These are phyloP conservation scores for Hapalemur alaotrensis DNA, from an alignment of 2,797 vertebrate species.

Conservation along the genomic window DNA sequence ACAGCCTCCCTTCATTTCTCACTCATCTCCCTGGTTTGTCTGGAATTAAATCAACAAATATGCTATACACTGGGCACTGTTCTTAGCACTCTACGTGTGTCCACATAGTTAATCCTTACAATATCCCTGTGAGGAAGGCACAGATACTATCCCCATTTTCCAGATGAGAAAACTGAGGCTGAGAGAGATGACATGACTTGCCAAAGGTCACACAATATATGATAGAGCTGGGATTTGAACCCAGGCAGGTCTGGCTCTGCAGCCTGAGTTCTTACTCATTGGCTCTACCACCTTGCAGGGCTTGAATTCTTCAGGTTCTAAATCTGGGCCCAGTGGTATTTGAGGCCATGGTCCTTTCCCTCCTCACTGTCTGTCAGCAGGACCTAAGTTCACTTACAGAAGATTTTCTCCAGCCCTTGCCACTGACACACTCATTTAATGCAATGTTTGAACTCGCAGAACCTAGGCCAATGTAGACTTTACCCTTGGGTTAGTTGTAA, in stretches of 20 bases:
- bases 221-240: neutral
- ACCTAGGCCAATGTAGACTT: neutral
- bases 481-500: neutral
- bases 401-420: neutral
- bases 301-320: neutral
- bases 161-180: constrained; percentile 6
- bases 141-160: neutral
- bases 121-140: neutral
- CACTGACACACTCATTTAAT: neutral
- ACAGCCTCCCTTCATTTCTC: constrained; percentile 33
- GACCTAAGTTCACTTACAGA: neutral
- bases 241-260: neutral
- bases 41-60: constrained; percentile 42
- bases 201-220: neutral
- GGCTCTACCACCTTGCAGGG: neutral
- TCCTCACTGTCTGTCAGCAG: neutral
- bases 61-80: neutral
- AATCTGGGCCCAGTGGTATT: neutral
- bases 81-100: neutral
- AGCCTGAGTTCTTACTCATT: neutral
- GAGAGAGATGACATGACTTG: neutral
- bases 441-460: neutral
- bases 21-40: constrained; percentile 45
- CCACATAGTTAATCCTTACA: neutral
- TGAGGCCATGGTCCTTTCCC: neutral